Percentiles rank a stretch among this genome's conserved stretches.
Evolutionary conservation across 1,140 invertebrate species (phyloP).

Genomic region (Cryptotermes secundus): DNA sequence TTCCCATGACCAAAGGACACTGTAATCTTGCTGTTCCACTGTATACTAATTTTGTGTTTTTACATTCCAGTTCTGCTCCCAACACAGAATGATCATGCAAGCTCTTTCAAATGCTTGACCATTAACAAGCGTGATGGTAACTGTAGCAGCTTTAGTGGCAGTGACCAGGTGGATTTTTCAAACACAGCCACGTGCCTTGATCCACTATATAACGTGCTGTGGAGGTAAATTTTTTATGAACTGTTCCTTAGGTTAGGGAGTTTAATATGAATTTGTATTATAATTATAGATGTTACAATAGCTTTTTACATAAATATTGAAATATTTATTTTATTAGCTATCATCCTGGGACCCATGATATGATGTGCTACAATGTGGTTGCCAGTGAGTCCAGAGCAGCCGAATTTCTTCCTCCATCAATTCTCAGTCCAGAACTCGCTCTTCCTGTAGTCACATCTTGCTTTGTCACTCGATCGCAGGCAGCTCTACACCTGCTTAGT

Average conservation of each 20-base stretch:
- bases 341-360: conserved; percentile 65
- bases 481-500: conserved; percentile 83
- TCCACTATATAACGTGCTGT: conserved; percentile 82
- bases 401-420: conserved; percentile 42
- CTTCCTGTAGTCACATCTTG: conserved; percentile 71
- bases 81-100: conserved; percentile 62
- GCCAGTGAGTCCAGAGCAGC: conserved; percentile 60
- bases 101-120: conserved; percentile 76
- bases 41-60: background rate
- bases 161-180: conserved; percentile 76
- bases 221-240: conserved; percentile 56
- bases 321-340: conserved; percentile 49
- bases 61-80: conserved; percentile 62
- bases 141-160: conserved; percentile 75
- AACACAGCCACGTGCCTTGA: conserved; percentile 79
- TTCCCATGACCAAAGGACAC: too few species aligned
- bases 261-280: background rate
- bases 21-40: too few species aligned
- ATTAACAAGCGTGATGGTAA: conserved; percentile 82
- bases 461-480: conserved; percentile 76
- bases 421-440: conserved; percentile 77
- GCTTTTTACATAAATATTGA: too few species aligned
- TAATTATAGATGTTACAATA: background rate
- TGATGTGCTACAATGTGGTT: conserved; percentile 81
- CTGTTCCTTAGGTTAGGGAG: too few species aligned